A percentile compares a stretch with the other conserved stretches of the same genome.
phyloP scores from a whole-genome alignment of 1,140 invertebrate genomes.

The Vanessa tameamea region DNA sequence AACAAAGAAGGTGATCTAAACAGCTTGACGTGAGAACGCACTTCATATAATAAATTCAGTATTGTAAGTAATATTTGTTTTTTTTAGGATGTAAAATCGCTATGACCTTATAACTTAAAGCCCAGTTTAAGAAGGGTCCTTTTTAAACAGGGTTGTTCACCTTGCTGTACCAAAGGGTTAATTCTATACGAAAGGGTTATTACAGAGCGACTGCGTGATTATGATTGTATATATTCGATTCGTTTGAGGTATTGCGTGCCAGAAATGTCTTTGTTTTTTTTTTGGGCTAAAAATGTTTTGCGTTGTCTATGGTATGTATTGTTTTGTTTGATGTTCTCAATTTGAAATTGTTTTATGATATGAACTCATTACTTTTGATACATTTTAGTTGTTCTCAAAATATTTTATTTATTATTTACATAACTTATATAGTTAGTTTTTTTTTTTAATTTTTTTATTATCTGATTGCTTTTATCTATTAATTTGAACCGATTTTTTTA shows the following conservation, averaged over 20 bases:
- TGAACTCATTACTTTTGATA: neutral
- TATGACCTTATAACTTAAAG: slow-evolving; percentile 32
- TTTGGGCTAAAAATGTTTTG: slow-evolving; percentile 27
- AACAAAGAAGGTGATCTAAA: no score
- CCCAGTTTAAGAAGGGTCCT: slow-evolving; percentile 56
- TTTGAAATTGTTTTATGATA: slow-evolving; percentile 3
- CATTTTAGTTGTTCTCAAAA: neutral
- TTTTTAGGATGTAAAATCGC: slow-evolving; percentile 27
- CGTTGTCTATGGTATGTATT: slow-evolving; percentile 32
- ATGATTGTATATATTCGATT: slow-evolving; percentile 58
- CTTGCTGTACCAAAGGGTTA: slow-evolving; percentile 73
- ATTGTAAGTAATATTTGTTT: neutral
- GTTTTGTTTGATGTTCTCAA: slow-evolving; percentile 37
- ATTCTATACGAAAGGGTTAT: slow-evolving; percentile 70
- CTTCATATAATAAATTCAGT: no score
- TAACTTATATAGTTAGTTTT: neutral
- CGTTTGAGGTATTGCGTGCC: slow-evolving; percentile 64
- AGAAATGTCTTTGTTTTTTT: slow-evolving; percentile 59
- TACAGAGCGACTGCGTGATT: slow-evolving; percentile 51
- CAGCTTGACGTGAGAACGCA: no score
- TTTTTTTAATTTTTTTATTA: neutral
- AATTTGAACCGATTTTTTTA: no score
- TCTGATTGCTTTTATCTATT: no score
- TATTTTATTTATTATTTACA: neutral
- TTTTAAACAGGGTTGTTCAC: slow-evolving; percentile 74